A percentile compares a stretch with the other conserved stretches of the same genome.
Evolutionary conservation across 2,797 vertebrate genomes (phyloP).

Genomic region (Oreonectes daqikongensis): DNA sequence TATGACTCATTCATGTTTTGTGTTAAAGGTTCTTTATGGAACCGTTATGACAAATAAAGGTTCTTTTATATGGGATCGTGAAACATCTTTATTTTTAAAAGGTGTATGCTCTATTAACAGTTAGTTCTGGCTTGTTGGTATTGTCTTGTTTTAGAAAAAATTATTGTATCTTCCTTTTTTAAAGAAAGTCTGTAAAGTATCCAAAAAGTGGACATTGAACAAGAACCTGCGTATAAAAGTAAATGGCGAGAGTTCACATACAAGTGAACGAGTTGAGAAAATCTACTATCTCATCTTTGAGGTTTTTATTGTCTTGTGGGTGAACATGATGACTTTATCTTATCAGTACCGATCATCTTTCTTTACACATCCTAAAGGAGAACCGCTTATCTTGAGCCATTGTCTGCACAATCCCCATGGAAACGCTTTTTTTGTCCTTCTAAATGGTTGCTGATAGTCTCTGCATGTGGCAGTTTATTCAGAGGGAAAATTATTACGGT

Average conservation of each 20-base stretch:
- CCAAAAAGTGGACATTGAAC: conserved; percentile 34
- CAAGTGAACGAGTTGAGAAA: conserved; percentile 28
- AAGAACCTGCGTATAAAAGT: background rate
- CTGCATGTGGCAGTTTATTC: conserved; percentile 14
- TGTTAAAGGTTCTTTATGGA: too few species aligned
- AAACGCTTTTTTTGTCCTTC: conserved; percentile 15
- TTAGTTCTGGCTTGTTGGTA: conserved; percentile 22
- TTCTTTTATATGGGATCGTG: too few species aligned
- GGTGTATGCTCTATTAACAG: too few species aligned
- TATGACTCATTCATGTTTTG: too few species aligned
- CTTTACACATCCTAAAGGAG: conserved; percentile 22
- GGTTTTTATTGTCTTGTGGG: conserved; percentile 43
- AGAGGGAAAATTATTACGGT: background rate
- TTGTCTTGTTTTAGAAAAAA: conserved; percentile 18
- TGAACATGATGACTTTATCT: conserved; percentile 35
- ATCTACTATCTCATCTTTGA: conserved; percentile 37
- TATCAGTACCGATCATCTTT: conserved; percentile 33
- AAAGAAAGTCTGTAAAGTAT: background rate
- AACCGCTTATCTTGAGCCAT: conserved; percentile 19
- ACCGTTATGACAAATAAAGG: too few species aligned
- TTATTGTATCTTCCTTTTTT: too few species aligned
- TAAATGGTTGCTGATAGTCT: conserved; percentile 26
- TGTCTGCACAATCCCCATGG: conserved; percentile 11
- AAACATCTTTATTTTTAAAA: too few species aligned
- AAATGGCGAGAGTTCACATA: conserved; percentile 19